Percentiles rank a stretch among this genome's conserved stretches.
Conservation (phyloP, 1,140 invertebrate species). For the Diorhabda carinulata region DNA sequence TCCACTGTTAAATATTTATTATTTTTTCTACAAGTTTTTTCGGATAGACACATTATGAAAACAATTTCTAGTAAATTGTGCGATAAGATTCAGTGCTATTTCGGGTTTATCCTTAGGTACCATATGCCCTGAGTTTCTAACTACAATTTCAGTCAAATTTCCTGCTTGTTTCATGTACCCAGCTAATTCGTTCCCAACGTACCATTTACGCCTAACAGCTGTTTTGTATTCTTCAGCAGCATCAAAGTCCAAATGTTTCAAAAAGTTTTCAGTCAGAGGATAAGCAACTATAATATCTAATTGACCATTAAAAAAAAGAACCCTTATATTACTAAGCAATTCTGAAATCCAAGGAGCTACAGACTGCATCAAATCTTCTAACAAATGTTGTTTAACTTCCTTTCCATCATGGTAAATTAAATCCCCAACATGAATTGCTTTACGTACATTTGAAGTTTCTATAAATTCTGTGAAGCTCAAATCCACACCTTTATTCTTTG, state of each 20-base stretch:
- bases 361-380: slow-evolving; percentile 77
- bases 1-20: slow-evolving; percentile 63
- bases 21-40: too few species aligned
- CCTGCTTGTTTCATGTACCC: slow-evolving; percentile 67
- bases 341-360: slow-evolving; percentile 68
- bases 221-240: slow-evolving; percentile 59
- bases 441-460: slow-evolving; percentile 54
- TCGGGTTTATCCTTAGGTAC: slow-evolving; percentile 73
- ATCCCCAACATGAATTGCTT: slow-evolving; percentile 52
- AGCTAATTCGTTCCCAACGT: slow-evolving; percentile 61
- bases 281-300: slow-evolving; percentile 81
- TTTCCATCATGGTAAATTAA: slow-evolving; percentile 50
- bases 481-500: slow-evolving; percentile 25
- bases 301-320: slow-evolving; percentile 76
- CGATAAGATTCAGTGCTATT: slow-evolving; percentile 70
- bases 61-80: slow-evolving; percentile 60
- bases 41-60: too few species aligned
- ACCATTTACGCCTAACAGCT: slow-evolving; percentile 62
- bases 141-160: slow-evolving; percentile 69
- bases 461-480: slow-evolving; percentile 56
- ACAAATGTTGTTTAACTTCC: slow-evolving; percentile 59
- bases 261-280: slow-evolving; percentile 68
- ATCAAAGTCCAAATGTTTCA: slow-evolving; percentile 62
- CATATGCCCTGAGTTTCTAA: slow-evolving; percentile 77
- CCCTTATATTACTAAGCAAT: slow-evolving; percentile 62